These are phyloP conservation scores for Epinephelus cyanopodus DNA, from an alignment of 2,113 vertebrate species.

Conservation along the genomic window DNA sequence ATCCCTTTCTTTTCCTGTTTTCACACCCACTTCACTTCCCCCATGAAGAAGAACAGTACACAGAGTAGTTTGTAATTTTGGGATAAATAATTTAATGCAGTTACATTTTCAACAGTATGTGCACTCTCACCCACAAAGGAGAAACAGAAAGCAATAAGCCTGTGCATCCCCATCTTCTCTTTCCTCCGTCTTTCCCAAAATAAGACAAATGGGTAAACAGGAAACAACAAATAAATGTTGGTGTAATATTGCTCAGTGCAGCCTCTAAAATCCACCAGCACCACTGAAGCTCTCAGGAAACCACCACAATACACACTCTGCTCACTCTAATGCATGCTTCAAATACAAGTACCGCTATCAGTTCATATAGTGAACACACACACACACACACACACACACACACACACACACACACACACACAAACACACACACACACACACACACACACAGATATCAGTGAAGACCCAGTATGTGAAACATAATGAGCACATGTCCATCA, in stretches of 20 bases:
- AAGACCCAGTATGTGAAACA: background rate
- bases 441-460: no score
- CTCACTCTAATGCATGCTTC: conserved; percentile 21
- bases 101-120: conserved; percentile 71
- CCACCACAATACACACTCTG: conserved; percentile 22
- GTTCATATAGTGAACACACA: background rate
- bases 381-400: conserved; percentile 6
- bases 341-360: conserved; percentile 25
- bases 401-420: no score
- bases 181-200: background rate
- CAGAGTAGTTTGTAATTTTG: conserved; percentile 30
- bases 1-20: no score
- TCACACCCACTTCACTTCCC: background rate
- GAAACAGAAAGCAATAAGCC: conserved; percentile 19
- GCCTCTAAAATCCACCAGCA: conserved; percentile 51
- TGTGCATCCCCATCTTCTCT: no score
- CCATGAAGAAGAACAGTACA: conserved; percentile 1
- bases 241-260: conserved; percentile 71
- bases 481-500: background rate
- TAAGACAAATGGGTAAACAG: conserved; percentile 21
- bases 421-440: background rate
- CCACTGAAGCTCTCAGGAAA: conserved; percentile 44
- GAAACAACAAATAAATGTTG: conserved; percentile 42
- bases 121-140: conserved; percentile 66
- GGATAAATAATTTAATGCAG: conserved; percentile 84